Evolutionary conservation across 2,888 invertebrate species (phyloP), one percentile per base, ranked within the genome.

Genomic region (Lamellibrachia columna): DNA sequence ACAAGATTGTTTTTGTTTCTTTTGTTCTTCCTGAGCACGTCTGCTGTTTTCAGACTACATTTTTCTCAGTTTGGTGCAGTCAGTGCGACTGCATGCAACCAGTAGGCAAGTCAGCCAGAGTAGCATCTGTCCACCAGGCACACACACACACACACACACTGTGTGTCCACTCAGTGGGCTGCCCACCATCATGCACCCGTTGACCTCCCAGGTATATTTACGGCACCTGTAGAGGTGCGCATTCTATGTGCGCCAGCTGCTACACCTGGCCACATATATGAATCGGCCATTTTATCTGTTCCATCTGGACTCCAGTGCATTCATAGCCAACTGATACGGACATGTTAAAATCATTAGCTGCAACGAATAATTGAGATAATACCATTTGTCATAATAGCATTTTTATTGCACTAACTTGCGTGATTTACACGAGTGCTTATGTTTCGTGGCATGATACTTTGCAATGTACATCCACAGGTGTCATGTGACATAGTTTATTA

Each of bases 91-190:
- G 75, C 22, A 2, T 11, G 75, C 75, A 22, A 7, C 75, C 75
- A 75, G 75, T 75, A 75, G 75, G 22, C 75, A 75, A 75, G 75
- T 75, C 75, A 75, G 75, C 15, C 6, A 0, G 75, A 75, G 75
- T 75, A 75, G 75, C 75, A 75, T 75, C 75, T 75, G 75, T 75
- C 75, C 75, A 75, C 22, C 15, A 75, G 75, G 75, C 75, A 75
- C 15, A 75, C 75, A 15, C 15, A 22, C 6, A 75, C 22, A n/a
- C 75, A 75, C 15, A 75, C 75, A 15, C 15, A 22, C 6, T 75
- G 75, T 75, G 75, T 75, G 75, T 75, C 75, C 75, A 75, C 22
- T 75, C 40, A 40, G 40, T 40, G 40, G 40, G 40, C 75, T 75
- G 22, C 15, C 75, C 75, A 75, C 75, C 75, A 75, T 6, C n/a